Conservation (phyloP, 1,140 invertebrate genomes). For the Drosophila nikananu region DNA sequence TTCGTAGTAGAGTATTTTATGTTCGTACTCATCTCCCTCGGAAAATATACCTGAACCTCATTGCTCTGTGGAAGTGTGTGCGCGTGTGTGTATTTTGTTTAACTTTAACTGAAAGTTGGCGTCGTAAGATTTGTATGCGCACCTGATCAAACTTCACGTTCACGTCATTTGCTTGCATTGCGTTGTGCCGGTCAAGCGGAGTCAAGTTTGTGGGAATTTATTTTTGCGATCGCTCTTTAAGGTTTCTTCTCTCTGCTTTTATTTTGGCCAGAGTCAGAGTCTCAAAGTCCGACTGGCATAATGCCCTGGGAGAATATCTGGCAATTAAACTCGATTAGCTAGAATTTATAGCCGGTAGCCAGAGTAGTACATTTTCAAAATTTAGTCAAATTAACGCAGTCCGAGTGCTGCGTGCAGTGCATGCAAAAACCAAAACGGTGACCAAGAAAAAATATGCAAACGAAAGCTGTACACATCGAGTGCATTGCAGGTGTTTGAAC, state of each 20-base stretch:
- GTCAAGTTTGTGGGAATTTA: conserved; percentile 74
- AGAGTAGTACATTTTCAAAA: conserved; percentile 66
- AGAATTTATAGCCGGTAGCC: conserved; percentile 66
- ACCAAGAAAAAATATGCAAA: conserved; percentile 66
- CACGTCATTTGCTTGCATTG: conserved; percentile 73
- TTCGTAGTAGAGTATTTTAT: conserved; percentile 20
- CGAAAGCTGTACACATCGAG: conserved; percentile 57
- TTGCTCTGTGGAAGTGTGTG: conserved; percentile 10
- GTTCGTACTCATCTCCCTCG: background rate
- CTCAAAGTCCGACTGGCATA: conserved; percentile 12
- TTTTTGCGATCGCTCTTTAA: conserved; percentile 34
- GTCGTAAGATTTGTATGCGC: conserved; percentile 80
- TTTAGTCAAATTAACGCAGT: conserved; percentile 76
- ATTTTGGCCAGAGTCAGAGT: background rate
- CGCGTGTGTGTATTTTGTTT: conserved; percentile 53
- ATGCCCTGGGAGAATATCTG: conserved; percentile 21
- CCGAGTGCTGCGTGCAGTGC: conserved; percentile 45
- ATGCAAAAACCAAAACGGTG: conserved; percentile 15
- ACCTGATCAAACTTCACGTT: conserved; percentile 81
- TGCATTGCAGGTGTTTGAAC: conserved; percentile 82
- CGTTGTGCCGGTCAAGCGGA: conserved; percentile 61
- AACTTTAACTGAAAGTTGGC: conserved; percentile 81
- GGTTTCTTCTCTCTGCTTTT: conserved; percentile 9
- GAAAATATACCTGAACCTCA: conserved; percentile 12
- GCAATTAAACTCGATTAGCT: conserved; percentile 73